Conservation (phyloP, 2,113 vertebrate species). For the Aldabrachelys gigantea region DNA sequence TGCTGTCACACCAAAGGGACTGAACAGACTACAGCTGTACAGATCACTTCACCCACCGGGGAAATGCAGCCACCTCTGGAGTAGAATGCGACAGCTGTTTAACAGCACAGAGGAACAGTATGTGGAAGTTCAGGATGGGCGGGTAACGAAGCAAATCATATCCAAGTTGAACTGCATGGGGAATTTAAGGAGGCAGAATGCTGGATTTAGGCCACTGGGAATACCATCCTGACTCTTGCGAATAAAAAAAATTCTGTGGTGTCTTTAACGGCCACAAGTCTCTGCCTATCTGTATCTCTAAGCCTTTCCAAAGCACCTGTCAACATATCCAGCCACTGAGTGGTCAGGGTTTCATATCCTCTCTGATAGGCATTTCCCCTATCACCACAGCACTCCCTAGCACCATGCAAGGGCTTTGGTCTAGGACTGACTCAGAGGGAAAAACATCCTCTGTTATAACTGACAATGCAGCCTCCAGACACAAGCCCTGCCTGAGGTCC, state of each 20-base stretch:
- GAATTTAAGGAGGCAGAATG: background rate
- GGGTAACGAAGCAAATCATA: background rate
- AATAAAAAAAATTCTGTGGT: no score
- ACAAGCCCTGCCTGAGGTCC: background rate
- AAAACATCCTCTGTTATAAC: background rate
- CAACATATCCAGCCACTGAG: background rate
- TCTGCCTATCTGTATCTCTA: background rate
- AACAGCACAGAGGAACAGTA: background rate
- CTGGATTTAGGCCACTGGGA: background rate
- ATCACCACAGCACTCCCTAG: background rate
- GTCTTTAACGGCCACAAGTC: no score
- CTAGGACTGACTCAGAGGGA: background rate
- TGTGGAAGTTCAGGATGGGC: background rate
- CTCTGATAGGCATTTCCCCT: background rate
- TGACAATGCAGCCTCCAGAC: background rate
- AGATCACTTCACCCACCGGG: background rate
- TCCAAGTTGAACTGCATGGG: background rate
- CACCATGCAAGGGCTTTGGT: background rate
- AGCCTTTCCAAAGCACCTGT: background rate
- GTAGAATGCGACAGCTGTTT: background rate
- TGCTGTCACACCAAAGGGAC: background rate
- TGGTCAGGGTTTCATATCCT: background rate
- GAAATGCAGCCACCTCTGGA: background rate
- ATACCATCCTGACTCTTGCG: background rate
- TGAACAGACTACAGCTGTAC: background rate